Evolutionary conservation across 2,888 invertebrate species (phyloP).

Genomic region (Pammene fasciana): DNA sequence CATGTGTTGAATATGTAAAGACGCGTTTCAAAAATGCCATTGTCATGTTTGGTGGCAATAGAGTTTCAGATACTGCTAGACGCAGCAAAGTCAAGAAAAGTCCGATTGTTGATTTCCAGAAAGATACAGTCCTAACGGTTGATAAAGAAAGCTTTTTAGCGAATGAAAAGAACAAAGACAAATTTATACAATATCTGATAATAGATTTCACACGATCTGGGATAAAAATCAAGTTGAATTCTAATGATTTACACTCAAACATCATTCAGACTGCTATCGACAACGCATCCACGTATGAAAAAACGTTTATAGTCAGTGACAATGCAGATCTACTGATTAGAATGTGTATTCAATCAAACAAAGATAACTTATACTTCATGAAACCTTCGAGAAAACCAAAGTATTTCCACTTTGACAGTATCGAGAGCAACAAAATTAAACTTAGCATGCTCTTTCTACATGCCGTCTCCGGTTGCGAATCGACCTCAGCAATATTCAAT

Average conservation of each 20-base stretch:
- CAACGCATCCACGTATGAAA: background rate
- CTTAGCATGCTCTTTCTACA: constrained; percentile 11
- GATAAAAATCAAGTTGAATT: constrained; percentile 1
- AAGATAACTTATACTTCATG: constrained; percentile 12
- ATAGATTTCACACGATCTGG: constrained; percentile 4
- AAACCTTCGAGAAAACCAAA: background rate
- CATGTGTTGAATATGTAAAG: constrained; percentile 3
- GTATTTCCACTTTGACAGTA: constrained; percentile 10
- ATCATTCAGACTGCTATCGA: background rate
- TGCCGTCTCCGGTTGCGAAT: constrained; percentile 2
- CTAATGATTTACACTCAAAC: background rate
- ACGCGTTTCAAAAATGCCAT: background rate
- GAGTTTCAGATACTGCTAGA: background rate
- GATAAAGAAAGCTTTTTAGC: background rate
- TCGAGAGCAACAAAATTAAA: constrained; percentile 3
- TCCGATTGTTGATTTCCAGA: background rate
- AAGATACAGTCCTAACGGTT: constrained; percentile 7
- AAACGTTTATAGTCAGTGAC: constrained; percentile 1
- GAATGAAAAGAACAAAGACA: constrained; percentile 15
- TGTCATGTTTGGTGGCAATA: background rate
- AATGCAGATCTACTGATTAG: background rate
- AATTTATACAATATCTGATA: constrained; percentile 12
- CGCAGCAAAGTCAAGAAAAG: background rate
- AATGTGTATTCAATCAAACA: background rate
- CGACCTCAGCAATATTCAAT: constrained; percentile 9